Percentiles rank a stretch among this genome's conserved stretches.
Evolutionary conservation across 92 coral and sea anemone species (phyloP).

Genomic region (Palythoa grandiflora): DNA sequence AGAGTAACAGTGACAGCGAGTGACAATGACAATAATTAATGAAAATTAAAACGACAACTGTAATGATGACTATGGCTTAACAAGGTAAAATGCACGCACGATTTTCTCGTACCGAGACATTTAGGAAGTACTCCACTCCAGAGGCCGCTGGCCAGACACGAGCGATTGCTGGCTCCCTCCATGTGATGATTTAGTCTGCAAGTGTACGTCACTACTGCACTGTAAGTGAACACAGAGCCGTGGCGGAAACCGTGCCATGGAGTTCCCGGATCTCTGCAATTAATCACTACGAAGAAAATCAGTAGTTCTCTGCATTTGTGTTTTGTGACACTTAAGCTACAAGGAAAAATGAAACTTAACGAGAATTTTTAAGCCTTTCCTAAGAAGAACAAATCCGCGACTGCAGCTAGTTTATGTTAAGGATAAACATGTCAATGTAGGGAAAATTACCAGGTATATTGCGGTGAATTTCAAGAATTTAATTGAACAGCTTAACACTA

Average conservation of each 20-base stretch:
- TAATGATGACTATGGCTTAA: too few relatives aligned
- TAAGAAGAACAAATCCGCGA: too few relatives aligned
- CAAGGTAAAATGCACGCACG: neutral
- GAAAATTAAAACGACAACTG: too few relatives aligned
- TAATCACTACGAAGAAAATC: slow-evolving; percentile 61
- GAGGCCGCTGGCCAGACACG: slow-evolving; percentile 80
- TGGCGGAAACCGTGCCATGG: slow-evolving; percentile 91
- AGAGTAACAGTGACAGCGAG: too few relatives aligned
- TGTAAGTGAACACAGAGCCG: slow-evolving; percentile 78
- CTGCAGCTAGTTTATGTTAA: too few relatives aligned
- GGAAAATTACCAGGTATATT: too few relatives aligned
- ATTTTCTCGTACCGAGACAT: slow-evolving; percentile 77
- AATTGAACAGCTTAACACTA: too few relatives aligned
- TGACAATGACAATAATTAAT: too few relatives aligned
- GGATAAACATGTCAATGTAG: too few relatives aligned
- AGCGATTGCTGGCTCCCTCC: slow-evolving; percentile 79
- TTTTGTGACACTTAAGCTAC: neutral
- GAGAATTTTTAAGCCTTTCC: too few relatives aligned
- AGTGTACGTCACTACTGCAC: slow-evolving; percentile 65
- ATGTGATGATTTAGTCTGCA: slow-evolving; percentile 90
- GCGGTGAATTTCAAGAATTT: too few relatives aligned
- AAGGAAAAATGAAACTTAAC: neutral
- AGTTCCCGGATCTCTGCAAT: slow-evolving; percentile 96
- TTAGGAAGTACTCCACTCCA: slow-evolving; percentile 91
- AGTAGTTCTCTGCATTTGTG: neutral